phyloP scores from a whole-genome alignment of 2,797 vertebrate genomes.

The Crocodylus rhombifer region DNA sequence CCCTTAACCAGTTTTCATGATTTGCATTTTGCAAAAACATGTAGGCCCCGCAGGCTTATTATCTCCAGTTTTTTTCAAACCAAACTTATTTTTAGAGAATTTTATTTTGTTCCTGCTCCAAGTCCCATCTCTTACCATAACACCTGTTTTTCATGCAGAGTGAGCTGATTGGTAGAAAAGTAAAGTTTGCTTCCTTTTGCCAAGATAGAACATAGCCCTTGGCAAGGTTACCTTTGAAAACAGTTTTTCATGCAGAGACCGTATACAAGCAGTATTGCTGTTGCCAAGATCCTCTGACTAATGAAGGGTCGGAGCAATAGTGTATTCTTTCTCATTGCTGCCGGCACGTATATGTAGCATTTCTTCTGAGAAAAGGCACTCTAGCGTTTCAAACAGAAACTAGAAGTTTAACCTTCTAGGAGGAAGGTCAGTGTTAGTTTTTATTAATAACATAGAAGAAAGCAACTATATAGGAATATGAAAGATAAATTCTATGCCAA shows the following conservation, averaged over 20 bases:
- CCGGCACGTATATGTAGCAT: constrained; percentile 74
- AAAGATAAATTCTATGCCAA: constrained; percentile 73
- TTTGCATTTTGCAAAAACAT: constrained; percentile 83
- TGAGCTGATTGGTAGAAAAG: constrained; percentile 80
- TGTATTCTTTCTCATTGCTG: constrained; percentile 80
- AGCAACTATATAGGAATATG: constrained; percentile 69
- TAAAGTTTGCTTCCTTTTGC: constrained; percentile 84
- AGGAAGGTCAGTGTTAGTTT: constrained; percentile 82
- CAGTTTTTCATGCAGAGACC: constrained; percentile 82
- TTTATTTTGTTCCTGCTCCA: constrained; percentile 75
- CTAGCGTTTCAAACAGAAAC: constrained; percentile 78
- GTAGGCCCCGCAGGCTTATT: constrained; percentile 76
- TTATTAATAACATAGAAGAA: constrained; percentile 80
- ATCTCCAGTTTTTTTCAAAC: constrained; percentile 47
- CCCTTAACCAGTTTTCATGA: constrained; percentile 78
- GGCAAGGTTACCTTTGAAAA: constrained; percentile 88
- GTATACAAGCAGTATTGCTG: constrained; percentile 73
- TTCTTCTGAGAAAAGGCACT: constrained; percentile 81
- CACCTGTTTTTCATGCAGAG: constrained; percentile 85
- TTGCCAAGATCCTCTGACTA: constrained; percentile 83
- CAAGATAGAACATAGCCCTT: constrained; percentile 83
- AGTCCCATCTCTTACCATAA: constrained; percentile 76
- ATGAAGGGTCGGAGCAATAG: constrained; percentile 77
- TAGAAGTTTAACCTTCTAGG: constrained; percentile 82
- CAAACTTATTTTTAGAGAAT: constrained; percentile 74